Conservation (phyloP, 2,113 vertebrate genomes). For the Cygnus buccinator region DNA sequence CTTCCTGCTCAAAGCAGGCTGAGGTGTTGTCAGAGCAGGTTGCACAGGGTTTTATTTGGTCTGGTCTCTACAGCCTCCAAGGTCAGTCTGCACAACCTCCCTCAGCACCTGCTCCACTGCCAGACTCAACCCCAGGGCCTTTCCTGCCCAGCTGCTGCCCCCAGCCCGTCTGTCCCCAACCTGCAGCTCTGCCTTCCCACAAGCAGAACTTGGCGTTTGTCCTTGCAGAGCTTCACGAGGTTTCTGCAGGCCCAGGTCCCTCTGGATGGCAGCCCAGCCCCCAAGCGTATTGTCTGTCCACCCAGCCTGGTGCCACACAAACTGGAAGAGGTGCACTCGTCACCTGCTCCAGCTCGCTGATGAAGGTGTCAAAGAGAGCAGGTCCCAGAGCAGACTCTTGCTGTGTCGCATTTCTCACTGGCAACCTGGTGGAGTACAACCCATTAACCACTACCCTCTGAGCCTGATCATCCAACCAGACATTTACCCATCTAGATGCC, state of each 20-base stretch:
- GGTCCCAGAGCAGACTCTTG: not conserved
- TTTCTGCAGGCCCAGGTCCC: not conserved
- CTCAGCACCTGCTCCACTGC: no score
- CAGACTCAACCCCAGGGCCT: no score
- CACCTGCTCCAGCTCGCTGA: not conserved
- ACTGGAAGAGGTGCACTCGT: not conserved
- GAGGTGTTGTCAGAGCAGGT: not conserved
- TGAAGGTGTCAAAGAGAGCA: not conserved
- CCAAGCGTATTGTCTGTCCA: not conserved
- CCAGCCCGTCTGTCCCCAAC: not conserved
- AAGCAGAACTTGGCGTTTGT: not conserved
- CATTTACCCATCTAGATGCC: not conserved
- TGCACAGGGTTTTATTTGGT: not conserved
- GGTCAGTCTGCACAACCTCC: not conserved
- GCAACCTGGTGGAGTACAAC: not conserved
- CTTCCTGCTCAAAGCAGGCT: not conserved
- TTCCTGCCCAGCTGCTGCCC: not conserved
- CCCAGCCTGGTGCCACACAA: not conserved
- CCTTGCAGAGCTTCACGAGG: not conserved
- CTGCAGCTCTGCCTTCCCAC: not conserved
- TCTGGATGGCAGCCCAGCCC: not conserved
- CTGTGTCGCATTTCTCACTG: not conserved
- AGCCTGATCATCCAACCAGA: not conserved
- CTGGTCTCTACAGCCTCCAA: not conserved
- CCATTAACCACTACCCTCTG: not conserved